Percentiles rank a stretch among this genome's conserved stretches.
phyloP scores from a whole-genome alignment of 2,113 vertebrate genomes.

The Scomber scombrus region DNA sequence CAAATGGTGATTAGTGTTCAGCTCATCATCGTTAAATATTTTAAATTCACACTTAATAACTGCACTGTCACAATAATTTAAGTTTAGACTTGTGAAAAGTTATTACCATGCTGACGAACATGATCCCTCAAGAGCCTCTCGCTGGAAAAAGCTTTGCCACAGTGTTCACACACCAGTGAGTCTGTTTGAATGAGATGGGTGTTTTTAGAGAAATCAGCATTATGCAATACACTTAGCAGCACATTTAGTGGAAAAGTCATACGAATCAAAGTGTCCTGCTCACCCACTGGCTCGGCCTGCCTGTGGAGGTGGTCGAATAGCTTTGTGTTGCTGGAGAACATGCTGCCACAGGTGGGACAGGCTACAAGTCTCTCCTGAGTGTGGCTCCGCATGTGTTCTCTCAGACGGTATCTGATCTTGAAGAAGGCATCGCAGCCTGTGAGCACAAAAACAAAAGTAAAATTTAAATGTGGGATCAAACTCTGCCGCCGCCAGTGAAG shows the following conservation, averaged over 20 bases:
- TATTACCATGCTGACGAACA: slow-evolving; percentile 78
- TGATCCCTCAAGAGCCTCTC: slow-evolving; percentile 84
- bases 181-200: slow-evolving; percentile 63
- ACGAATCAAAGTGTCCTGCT: background rate
- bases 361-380: slow-evolving; percentile 81
- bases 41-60: background rate
- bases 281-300: slow-evolving; percentile 84
- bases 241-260: background rate
- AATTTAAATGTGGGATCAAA: background rate
- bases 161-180: slow-evolving; percentile 84
- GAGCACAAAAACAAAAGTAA: background rate
- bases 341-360: slow-evolving; percentile 82
- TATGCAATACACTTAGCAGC: background rate
- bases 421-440: slow-evolving; percentile 79
- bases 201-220: background rate
- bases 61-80: no score
- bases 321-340: slow-evolving; percentile 86
- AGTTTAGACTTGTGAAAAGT: background rate
- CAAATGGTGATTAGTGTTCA: no score
- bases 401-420: slow-evolving; percentile 82
- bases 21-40: no score
- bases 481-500: background rate
- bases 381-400: slow-evolving; percentile 82
- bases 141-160: slow-evolving; percentile 83
- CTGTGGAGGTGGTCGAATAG: slow-evolving; percentile 84